Evolutionary conservation across 2,113 vertebrate species (phyloP), one percentile per base, ranked within the genome.

Genomic region (Epinephelus moara): DNA sequence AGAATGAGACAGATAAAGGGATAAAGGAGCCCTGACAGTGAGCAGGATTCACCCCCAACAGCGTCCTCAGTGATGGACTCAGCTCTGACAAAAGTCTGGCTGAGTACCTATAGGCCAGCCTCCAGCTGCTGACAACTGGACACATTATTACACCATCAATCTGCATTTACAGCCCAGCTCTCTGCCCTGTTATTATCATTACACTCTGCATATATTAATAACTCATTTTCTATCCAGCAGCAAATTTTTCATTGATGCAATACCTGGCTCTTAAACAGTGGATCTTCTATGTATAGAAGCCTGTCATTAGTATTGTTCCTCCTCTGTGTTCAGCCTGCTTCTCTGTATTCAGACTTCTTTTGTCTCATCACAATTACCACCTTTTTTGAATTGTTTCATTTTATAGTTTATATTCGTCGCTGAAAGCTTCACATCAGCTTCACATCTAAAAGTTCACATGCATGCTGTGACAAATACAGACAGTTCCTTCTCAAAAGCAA

Each of bases 181-280:
- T 49, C 40, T 76, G 56, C 59, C 27, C 57, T 76, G 23, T 70
- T 19, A 73, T 80, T 63, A 85, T 52, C 75, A 75, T 75, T 52
- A 55, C 56, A 75, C n/a, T 67, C 56, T 68, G 60, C 78, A 84
- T 86, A 80, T 60, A 60, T 81, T 69, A 75, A 75, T 77, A 50
- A 73, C 42, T 59, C 0, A 71, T 66, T 62, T 70, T 75, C 74
- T 37, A 73, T 59, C 30, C 13, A 18, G 50, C 19, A 42, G 21
- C 57, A 59, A n/a, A 80, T 57, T 64, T 64, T 75, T 21, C 6
- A 6, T 45, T 50, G 55, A 70, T 69, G 33, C n/a, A 55, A 45
- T 75, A 61, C 59, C 52, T 79, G 70, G 60, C 53, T 70, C 50
- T 68, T 87, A 37, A 70, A 75, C 40, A 71, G 19, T 62, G 49